phyloP scores from a whole-genome alignment of 2,888 invertebrate genomes.

The Meliscaeva auricollis region DNA sequence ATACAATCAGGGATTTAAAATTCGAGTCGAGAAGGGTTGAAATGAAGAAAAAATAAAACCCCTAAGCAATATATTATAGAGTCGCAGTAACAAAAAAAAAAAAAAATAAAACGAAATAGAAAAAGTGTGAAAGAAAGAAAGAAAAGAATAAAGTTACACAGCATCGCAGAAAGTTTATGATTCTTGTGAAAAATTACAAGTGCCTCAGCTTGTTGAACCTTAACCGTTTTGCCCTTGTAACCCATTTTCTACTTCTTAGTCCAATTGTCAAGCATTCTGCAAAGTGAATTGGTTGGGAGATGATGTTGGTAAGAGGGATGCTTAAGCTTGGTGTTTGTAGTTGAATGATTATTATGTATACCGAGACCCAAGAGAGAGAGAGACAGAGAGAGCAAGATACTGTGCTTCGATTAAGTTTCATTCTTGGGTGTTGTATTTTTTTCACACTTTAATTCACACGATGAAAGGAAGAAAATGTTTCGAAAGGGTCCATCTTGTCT shows the following conservation, averaged over 20 bases:
- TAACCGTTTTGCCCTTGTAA: slow-evolving; percentile 73
- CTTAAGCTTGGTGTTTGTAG: slow-evolving; percentile 2
- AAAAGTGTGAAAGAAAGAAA: not conserved
- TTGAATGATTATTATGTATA: not conserved
- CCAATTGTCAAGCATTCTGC: slow-evolving; percentile 70
- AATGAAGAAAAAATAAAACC: slow-evolving; percentile 31
- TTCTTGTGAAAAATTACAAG: slow-evolving; percentile 64
- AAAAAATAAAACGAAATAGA: slow-evolving; percentile 15
- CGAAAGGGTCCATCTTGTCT: slow-evolving; percentile 47
- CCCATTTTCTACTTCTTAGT: slow-evolving; percentile 70
- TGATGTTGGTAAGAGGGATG: slow-evolving; percentile 6
- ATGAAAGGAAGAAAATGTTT: slow-evolving; percentile 33
- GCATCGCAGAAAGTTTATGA: slow-evolving; percentile 59
- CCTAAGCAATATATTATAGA: not conserved
- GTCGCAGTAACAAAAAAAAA: slow-evolving; percentile 10
- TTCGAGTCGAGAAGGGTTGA: slow-evolving; percentile 44
- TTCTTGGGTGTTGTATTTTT: slow-evolving; percentile 47
- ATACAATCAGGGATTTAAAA: slow-evolving; percentile 53
- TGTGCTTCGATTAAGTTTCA: slow-evolving; percentile 67
- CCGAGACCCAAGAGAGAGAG: not conserved
- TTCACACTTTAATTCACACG: slow-evolving; percentile 41
- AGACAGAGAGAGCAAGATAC: too few relatives aligned
- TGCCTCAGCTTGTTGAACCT: slow-evolving; percentile 66
- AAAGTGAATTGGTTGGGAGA: slow-evolving; percentile 55
- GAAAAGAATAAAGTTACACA: not conserved